A percentile compares a stretch with the other conserved stretches of the same genome.
phyloP scores from a whole-genome alignment of 2,113 vertebrate genomes.

The Chrysemys picta region DNA sequence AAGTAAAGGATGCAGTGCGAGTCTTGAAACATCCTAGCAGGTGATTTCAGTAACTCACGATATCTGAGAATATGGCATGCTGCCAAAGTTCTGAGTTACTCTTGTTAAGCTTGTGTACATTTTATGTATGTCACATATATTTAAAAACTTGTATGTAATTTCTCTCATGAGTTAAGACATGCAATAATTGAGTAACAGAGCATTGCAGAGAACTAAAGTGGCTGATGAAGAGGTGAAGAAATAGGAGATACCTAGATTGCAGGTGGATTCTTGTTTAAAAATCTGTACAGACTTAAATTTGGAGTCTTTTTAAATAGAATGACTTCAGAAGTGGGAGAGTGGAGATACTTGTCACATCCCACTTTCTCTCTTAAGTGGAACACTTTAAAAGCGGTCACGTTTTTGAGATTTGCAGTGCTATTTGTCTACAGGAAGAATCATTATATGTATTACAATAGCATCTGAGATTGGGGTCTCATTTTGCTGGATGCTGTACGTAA shows the following conservation, averaged over 20 bases:
- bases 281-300: neutral
- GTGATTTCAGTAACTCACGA: neutral
- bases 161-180: neutral
- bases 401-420: neutral
- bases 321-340: neutral
- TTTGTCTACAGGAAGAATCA: neutral
- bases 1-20: neutral
- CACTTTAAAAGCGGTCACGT: neutral
- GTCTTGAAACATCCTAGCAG: neutral
- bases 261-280: neutral
- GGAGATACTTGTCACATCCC: neutral
- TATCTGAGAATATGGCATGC: accelerated
- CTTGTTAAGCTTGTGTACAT: accelerated
- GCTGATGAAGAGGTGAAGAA: neutral
- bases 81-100: neutral
- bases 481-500: neutral
- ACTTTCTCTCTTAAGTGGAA: neutral
- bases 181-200: neutral
- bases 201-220: neutral
- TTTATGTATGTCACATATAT: neutral
- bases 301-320: neutral
- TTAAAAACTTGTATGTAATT: neutral
- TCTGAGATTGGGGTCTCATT: neutral
- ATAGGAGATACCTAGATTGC: neutral
- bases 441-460: neutral